A percentile compares a stretch with the other conserved stretches of the same genome.
Conservation (phyloP, 37 sponge, comb jelly and placozoan species). For the Oscarella lobularis region DNA sequence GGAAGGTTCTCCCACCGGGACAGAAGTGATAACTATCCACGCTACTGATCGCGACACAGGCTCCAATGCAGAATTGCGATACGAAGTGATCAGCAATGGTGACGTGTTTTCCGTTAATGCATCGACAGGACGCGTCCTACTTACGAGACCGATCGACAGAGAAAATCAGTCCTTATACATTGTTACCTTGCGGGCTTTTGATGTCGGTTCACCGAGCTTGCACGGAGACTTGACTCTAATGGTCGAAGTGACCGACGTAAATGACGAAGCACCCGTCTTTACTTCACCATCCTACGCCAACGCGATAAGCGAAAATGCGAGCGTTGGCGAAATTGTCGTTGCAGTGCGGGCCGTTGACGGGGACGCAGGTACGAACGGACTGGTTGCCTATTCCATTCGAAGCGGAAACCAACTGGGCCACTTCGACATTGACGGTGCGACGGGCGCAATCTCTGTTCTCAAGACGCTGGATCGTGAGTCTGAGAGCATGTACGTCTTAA, state of each 20-base stretch:
- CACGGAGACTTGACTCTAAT: background rate
- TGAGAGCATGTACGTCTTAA: slow-evolving; percentile 8
- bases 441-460: slow-evolving; percentile 19
- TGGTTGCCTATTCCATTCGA: slow-evolving; percentile 16
- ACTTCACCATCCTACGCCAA: background rate
- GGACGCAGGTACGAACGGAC: slow-evolving; percentile 6
- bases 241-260: background rate
- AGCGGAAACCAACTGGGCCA: background rate
- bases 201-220: slow-evolving; percentile 22
- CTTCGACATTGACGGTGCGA: slow-evolving; percentile 20
- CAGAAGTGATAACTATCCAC: background rate
- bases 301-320: background rate
- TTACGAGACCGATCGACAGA: slow-evolving; percentile 15
- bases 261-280: slow-evolving; percentile 2
- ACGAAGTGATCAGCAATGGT: slow-evolving; percentile 9
- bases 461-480: slow-evolving; percentile 35
- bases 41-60: slow-evolving; percentile 45
- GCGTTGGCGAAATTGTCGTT: background rate
- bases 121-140: slow-evolving; percentile 1
- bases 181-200: slow-evolving; percentile 16
- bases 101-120: slow-evolving; percentile 9
- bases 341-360: slow-evolving; percentile 14
- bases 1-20: slow-evolving; percentile 12
- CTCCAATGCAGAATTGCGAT: slow-evolving; percentile 17
- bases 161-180: slow-evolving; percentile 10